Evolutionary conservation across 2,888 invertebrate genomes (phyloP).

Genomic region (Sicus ferrugineus): DNA sequence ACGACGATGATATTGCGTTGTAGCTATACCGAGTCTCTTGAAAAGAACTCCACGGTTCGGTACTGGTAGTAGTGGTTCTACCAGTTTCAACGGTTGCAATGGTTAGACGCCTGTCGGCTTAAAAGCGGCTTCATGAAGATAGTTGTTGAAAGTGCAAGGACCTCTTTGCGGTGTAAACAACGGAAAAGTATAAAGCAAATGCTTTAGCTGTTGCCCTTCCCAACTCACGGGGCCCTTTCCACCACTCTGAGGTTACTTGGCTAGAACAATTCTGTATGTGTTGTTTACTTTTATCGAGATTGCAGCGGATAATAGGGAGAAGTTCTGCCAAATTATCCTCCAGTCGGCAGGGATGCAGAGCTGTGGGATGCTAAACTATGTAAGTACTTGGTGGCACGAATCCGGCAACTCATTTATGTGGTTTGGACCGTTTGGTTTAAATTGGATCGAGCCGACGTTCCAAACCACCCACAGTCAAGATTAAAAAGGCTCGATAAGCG

Average conservation of each 20-base stretch:
- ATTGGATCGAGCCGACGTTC: background rate
- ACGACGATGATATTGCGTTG: too few relatives aligned
- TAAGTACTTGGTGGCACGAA: background rate
- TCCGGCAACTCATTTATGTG: background rate
- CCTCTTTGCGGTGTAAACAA: conserved; percentile 28
- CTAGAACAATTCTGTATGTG: background rate
- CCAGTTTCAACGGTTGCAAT: conserved; percentile 16
- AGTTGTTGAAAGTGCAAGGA: conserved; percentile 32
- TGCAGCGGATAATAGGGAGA: background rate
- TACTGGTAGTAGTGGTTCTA: conserved; percentile 14
- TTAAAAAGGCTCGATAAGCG: background rate
- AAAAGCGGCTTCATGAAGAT: conserved; percentile 8
- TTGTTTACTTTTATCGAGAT: conserved; percentile 20
- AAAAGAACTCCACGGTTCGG: background rate
- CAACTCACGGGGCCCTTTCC: background rate
- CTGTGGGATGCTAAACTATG: too few relatives aligned
- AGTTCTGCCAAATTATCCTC: background rate
- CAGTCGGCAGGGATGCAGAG: too few relatives aligned
- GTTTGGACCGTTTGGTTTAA: background rate
- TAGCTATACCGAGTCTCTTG: background rate
- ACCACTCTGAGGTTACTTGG: background rate
- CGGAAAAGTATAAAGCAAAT: background rate
- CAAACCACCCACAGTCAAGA: background rate
- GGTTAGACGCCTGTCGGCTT: background rate
- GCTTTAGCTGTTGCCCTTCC: background rate